Base-by-base conservation (phyloP, 1,140 invertebrate genomes). In the Anastrepha obliqua region DNA sequence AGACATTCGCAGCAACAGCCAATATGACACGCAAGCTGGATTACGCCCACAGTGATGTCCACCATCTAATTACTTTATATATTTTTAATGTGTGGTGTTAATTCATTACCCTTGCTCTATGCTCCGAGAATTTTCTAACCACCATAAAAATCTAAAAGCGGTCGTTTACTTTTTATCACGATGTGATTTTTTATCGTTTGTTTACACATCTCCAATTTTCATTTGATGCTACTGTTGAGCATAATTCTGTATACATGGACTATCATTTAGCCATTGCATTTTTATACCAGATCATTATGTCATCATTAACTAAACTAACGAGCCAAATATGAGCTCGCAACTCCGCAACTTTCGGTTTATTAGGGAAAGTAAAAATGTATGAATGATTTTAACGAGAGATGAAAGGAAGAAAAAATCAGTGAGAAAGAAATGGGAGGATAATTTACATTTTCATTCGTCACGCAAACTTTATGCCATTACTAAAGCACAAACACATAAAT, bases 251-350 rank as follows among this genome's bases (percentile, higher is more conserved):
- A 47, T 6, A 81, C 70, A 55, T 55, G 1, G 9, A 20, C 47
- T 29, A 81, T 81, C 51, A 81, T 20, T 58, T 8, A 6, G 51
- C 47, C 51, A 81, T 81, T 81, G 51, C 51, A 81, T 81, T 81
- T 81, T 51, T 58, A 81, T 81, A 55, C 47, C 74, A 55, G 15
- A 81, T 81, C 74, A 81, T 81, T 51, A 55, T 55, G 47, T 3
- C 47, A 20, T 55, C 74, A 55, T 81, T 81, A 81, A 58, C 17
- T 58, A n/a, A 81, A 81, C 74, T 58, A 81, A 58, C 47, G 74
- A 81, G 74, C 47, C 74, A 55, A 81, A 81, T 20, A 20, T 81
- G 74, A 81, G 20, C 74, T 55, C 74, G 74, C 44, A 81, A 81
- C 55, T 81, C n/a, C 55, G 47, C 70, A 55, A 2, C 9, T 2